Evolutionary conservation across 2,888 invertebrate genomes (phyloP).

Genomic region (Hypsopygia costalis): DNA sequence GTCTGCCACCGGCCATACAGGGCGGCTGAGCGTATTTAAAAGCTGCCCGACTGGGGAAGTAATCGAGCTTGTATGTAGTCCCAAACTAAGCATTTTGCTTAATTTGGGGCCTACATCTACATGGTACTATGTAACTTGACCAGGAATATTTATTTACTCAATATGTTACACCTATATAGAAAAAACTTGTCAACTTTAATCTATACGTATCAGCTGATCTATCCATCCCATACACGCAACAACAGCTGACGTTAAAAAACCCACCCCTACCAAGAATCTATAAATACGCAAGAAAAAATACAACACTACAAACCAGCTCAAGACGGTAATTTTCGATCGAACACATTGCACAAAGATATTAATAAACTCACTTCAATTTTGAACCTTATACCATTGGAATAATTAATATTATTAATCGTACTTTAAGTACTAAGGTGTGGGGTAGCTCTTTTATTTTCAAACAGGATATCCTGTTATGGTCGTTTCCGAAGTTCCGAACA

Average conservation of each 20-base stretch:
- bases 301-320: conserved; percentile 3
- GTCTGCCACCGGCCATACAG: too few species aligned
- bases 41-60: too few species aligned
- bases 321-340: conserved; percentile 7
- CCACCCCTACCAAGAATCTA: conserved; percentile 4
- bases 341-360: conserved; percentile 8
- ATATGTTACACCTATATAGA: too few species aligned
- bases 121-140: too few species aligned
- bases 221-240: not conserved
- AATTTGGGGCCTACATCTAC: too few species aligned
- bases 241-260: conserved; percentile 7
- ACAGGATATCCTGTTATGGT: conserved; percentile 29
- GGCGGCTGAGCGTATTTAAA: too few species aligned
- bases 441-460: conserved; percentile 26
- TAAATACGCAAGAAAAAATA: conserved; percentile 5
- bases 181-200: too few species aligned
- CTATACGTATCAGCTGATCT: not conserved
- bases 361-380: not conserved
- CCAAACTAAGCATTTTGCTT: too few species aligned
- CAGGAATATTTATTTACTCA: too few species aligned
- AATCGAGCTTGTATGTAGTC: too few species aligned
- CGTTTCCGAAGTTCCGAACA: conserved; percentile 24
- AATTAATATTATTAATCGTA: not conserved
- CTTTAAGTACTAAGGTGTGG: conserved; percentile 15
- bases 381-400: not conserved